phyloP scores from a whole-genome alignment of 2,888 invertebrate species.

The Stenolophus ochropezus region DNA sequence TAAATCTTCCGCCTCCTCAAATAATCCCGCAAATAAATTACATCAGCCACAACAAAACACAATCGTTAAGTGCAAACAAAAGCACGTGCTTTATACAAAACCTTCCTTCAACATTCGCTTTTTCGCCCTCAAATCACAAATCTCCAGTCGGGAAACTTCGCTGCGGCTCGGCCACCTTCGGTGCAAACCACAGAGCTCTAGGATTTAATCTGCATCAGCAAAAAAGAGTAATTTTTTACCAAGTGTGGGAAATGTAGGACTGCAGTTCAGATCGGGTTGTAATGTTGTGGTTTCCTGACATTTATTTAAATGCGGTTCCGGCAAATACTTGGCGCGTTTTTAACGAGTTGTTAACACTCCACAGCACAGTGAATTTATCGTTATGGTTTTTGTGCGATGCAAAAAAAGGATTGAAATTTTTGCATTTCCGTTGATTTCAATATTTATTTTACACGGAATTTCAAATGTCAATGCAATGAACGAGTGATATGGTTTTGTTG shows the following conservation, averaged over 20 bases:
- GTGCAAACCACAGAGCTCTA: background rate
- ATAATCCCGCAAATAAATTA: slow-evolving; percentile 25
- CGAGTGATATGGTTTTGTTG: too few species aligned
- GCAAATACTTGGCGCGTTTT: background rate
- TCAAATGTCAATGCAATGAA: too few species aligned
- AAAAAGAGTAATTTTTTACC: background rate
- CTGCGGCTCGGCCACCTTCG: background rate
- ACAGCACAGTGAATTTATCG: background rate
- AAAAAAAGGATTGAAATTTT: background rate
- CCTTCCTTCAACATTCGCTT: background rate
- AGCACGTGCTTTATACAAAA: slow-evolving; percentile 16
- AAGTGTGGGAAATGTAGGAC: background rate
- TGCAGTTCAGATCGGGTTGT: background rate
- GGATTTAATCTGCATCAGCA: background rate
- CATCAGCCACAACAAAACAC: slow-evolving; percentile 11
- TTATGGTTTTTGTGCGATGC: background rate
- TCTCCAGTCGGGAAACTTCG: too few species aligned
- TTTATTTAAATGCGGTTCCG: background rate
- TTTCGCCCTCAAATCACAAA: background rate
- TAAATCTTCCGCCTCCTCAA: background rate
- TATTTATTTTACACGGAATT: too few species aligned
- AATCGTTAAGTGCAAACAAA: slow-evolving; percentile 26
- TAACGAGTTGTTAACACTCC: background rate
- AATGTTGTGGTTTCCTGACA: background rate
- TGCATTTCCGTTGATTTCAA: too few species aligned